Evolutionary conservation across 2,888 invertebrate genomes (phyloP).

Genomic region (Meliscaeva auricollis): DNA sequence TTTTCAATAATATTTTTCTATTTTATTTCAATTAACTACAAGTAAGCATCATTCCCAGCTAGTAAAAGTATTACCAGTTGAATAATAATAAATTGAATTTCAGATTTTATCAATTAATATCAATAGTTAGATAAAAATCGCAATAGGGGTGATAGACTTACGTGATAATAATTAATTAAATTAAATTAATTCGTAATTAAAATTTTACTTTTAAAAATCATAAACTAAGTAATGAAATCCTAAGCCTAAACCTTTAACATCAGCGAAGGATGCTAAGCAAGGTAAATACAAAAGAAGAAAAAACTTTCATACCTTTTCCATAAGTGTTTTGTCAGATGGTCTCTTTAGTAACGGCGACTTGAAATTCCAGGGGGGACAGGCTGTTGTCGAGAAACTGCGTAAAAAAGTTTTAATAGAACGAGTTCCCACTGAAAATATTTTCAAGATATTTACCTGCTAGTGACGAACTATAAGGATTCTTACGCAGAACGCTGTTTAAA

Average conservation of each 20-base stretch:
- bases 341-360: conserved; percentile 43
- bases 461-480: conserved; percentile 86
- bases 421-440: not conserved
- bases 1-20: too few relatives aligned
- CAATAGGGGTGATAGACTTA: too few relatives aligned
- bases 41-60: too few relatives aligned
- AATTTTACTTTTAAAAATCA: too few relatives aligned
- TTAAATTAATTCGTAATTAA: too few relatives aligned
- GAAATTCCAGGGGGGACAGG: conserved; percentile 39
- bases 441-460: conserved; percentile 63
- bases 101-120: too few relatives aligned
- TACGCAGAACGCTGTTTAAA: conserved; percentile 88
- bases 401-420: not conserved
- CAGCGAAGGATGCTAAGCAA: conserved; percentile 41
- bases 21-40: too few relatives aligned
- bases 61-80: too few relatives aligned
- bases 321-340: too few relatives aligned
- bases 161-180: too few relatives aligned
- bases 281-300: conserved; percentile 7
- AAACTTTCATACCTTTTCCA: conserved; percentile 60
- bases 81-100: too few relatives aligned
- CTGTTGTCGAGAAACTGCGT: conserved; percentile 35
- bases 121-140: too few relatives aligned
- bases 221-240: not conserved
- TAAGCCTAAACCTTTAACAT: not conserved